These are phyloP conservation scores for Aphidius gifuensis DNA, from an alignment of 1,140 invertebrate species.

Conservation along the genomic window DNA sequence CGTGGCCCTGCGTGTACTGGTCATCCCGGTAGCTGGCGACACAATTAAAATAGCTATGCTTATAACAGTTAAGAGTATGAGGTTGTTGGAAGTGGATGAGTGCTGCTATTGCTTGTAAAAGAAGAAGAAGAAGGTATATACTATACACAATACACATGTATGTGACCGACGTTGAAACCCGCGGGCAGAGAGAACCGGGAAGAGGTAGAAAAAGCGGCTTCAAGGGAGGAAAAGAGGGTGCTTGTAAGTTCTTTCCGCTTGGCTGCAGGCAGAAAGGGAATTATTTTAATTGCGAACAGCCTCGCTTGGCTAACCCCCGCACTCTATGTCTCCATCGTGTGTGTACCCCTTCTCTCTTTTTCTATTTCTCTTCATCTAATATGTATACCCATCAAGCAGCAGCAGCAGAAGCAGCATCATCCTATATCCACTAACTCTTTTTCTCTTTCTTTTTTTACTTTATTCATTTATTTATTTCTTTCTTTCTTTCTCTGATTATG, in stretches of 20 bases:
- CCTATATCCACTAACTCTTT: conserved; percentile 28
- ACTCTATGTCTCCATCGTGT: conserved; percentile 28
- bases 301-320: conserved; percentile 49
- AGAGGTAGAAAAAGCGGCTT: too few species aligned
- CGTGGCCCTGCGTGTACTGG: conserved; percentile 15
- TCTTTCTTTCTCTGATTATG: too few species aligned
- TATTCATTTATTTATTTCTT: not conserved
- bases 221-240: conserved; percentile 28
- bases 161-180: conserved; percentile 32
- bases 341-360: conserved; percentile 30
- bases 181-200: not conserved
- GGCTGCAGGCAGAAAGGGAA: conserved; percentile 55
- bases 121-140: conserved; percentile 18
- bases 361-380: conserved; percentile 22
- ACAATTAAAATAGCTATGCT: conserved; percentile 53
- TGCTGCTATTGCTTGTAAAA: not conserved
- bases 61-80: conserved; percentile 28
- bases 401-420: conserved; percentile 7
- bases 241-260: conserved; percentile 52
- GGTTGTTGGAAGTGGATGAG: conserved; percentile 8
- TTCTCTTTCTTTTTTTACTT: conserved; percentile 22
- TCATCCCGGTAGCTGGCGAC: conserved; percentile 31
- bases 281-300: conserved; percentile 59
- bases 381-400: conserved; percentile 16
- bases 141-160: too few species aligned